phyloP scores from a whole-genome alignment of 2,888 invertebrate species.

The Digitonthophagus gazella region DNA sequence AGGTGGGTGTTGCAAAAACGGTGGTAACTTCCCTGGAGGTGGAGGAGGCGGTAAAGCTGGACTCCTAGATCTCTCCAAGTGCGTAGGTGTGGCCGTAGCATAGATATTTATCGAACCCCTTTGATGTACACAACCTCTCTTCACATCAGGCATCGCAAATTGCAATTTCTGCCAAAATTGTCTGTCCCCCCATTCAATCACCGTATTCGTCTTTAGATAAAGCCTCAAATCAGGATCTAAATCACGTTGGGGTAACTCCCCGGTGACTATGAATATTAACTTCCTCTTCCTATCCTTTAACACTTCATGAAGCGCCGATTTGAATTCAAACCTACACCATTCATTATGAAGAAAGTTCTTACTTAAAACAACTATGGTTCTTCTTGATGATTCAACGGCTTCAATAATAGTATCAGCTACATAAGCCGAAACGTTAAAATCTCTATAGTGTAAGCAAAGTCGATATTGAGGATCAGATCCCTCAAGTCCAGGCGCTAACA shows the following conservation, averaged over 20 bases:
- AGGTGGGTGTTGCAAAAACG: constrained; percentile 53
- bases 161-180: constrained; percentile 96
- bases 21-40: constrained; percentile 62
- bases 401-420: constrained; percentile 91
- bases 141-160: constrained; percentile 83
- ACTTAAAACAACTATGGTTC: constrained; percentile 86
- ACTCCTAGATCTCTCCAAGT: constrained; percentile 56
- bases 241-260: constrained; percentile 84
- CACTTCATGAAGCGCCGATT: constrained; percentile 88
- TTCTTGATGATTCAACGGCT: constrained; percentile 85
- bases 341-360: constrained; percentile 93
- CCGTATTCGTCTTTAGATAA: constrained; percentile 86
- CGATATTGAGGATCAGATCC: constrained; percentile 78
- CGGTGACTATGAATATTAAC: constrained; percentile 86
- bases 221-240: constrained; percentile 87
- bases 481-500: constrained; percentile 84
- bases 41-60: constrained; percentile 61
- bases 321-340: constrained; percentile 94
- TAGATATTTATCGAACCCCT: constrained; percentile 71
- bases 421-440: constrained; percentile 84
- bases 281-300: constrained; percentile 82
- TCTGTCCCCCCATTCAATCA: constrained; percentile 91
- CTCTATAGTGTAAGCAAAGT: constrained; percentile 87
- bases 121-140: constrained; percentile 62
- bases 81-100: constrained; percentile 58